Percentiles rank a stretch among this genome's conserved stretches.
Conservation (phyloP, 2,113 vertebrate species). For the Hypanus sabinus region DNA sequence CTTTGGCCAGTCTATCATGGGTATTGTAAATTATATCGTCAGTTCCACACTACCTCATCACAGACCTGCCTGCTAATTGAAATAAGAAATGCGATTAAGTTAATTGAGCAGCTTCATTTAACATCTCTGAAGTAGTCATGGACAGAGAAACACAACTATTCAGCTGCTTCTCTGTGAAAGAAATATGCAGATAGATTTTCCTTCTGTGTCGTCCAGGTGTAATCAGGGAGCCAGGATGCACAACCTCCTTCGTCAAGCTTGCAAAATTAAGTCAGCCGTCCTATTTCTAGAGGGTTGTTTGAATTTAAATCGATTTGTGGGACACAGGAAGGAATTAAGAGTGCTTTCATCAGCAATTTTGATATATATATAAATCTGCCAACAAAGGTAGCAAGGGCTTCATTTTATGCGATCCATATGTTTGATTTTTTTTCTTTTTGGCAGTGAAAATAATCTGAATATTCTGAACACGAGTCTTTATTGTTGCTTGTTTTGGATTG, state of each 20-base stretch:
- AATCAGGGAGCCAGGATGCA: background rate
- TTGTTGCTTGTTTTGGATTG: no score
- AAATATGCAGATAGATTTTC: background rate
- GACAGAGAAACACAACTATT: background rate
- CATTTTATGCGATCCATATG: no score
- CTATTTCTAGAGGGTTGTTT: background rate
- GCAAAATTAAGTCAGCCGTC: no score
- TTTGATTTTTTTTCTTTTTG: no score
- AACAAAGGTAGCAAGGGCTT: no score
- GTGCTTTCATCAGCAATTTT: no score
- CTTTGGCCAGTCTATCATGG: background rate
- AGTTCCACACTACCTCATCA: background rate
- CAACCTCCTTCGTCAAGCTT: background rate
- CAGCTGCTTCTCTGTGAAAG: background rate
- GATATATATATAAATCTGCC: no score
- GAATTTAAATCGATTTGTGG: background rate
- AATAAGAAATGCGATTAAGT: no score
- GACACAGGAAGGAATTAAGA: background rate
- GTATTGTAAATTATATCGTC: background rate
- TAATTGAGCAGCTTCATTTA: background rate
- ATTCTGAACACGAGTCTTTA: no score
- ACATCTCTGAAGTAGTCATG: background rate
- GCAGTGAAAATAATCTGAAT: no score
- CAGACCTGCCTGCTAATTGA: no score
- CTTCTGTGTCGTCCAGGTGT: background rate